phyloP scores from a whole-genome alignment of 1,140 invertebrate genomes.

The Brachionus manjavacas region DNA sequence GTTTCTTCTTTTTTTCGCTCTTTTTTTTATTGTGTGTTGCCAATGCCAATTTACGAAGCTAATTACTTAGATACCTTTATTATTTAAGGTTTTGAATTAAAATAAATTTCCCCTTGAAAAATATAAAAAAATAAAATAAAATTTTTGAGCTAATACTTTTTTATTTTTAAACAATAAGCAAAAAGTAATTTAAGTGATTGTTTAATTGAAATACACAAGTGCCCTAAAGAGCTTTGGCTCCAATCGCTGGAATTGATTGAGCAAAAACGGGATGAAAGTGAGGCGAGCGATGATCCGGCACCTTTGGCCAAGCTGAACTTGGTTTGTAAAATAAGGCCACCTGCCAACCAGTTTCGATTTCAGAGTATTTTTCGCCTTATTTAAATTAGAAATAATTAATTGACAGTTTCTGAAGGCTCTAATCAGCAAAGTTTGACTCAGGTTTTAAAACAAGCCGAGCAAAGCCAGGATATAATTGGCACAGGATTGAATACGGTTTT shows the following conservation, averaged over 20 bases:
- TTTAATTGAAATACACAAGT: constrained; percentile 36
- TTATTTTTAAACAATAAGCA: constrained; percentile 23
- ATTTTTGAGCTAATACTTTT: background rate
- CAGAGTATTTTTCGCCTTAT: background rate
- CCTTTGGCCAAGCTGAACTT: constrained; percentile 9
- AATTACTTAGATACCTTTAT: constrained; percentile 38
- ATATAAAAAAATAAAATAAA: background rate
- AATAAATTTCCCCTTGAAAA: constrained; percentile 1
- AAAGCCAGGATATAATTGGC: background rate
- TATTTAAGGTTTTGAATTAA: background rate
- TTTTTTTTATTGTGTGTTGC: constrained; percentile 17
- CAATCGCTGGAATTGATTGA: background rate
- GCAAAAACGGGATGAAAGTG: background rate
- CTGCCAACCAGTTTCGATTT: constrained; percentile 1
- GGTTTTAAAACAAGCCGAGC: background rate
- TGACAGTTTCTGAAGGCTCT: background rate
- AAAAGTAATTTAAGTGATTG: constrained; percentile 40
- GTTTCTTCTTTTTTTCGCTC: background rate
- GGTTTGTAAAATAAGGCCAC: background rate
- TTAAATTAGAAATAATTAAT: background rate
- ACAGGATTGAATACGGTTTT: background rate
- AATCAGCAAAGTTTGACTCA: constrained; percentile 1
- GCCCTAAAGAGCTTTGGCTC: constrained; percentile 33
- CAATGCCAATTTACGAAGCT: constrained; percentile 18
- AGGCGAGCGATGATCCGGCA: background rate